phyloP scores from a whole-genome alignment of 2,113 vertebrate species.

The Psittacula cyanocephala region DNA sequence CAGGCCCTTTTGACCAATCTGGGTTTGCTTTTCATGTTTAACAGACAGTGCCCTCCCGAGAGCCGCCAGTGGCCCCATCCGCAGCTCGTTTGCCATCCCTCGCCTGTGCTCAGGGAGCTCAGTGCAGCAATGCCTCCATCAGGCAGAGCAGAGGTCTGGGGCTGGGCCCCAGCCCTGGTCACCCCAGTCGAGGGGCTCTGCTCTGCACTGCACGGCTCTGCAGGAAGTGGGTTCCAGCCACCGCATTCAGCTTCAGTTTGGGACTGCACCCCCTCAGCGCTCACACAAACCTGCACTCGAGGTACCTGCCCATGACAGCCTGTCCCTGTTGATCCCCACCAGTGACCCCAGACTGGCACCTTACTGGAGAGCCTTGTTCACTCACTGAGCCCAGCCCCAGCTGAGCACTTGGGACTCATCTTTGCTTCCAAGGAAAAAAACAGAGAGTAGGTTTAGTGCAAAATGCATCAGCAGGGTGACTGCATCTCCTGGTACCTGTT shows the following conservation, averaged over 20 bases:
- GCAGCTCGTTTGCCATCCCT: neutral
- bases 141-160: neutral
- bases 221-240: neutral
- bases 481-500: neutral
- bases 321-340: rapidly evolving
- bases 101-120: rapidly evolving
- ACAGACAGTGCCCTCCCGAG: neutral
- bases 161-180: rapidly evolving
- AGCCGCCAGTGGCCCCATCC: neutral
- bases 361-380: rapidly evolving
- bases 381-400: rapidly evolving
- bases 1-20: neutral
- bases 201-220: neutral
- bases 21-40: neutral
- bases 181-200: neutral
- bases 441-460: rapidly evolving
- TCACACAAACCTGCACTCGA: rapidly evolving
- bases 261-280: rapidly evolving
- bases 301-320: neutral
- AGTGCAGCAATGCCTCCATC: rapidly evolving
- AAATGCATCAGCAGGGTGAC: neutral
- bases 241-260: rapidly evolving
- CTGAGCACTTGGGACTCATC: rapidly evolving
- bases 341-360: rapidly evolving
- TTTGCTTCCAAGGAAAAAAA: rapidly evolving